Base-by-base conservation (phyloP, 2,888 invertebrate species). In the Pecten maximus region DNA sequence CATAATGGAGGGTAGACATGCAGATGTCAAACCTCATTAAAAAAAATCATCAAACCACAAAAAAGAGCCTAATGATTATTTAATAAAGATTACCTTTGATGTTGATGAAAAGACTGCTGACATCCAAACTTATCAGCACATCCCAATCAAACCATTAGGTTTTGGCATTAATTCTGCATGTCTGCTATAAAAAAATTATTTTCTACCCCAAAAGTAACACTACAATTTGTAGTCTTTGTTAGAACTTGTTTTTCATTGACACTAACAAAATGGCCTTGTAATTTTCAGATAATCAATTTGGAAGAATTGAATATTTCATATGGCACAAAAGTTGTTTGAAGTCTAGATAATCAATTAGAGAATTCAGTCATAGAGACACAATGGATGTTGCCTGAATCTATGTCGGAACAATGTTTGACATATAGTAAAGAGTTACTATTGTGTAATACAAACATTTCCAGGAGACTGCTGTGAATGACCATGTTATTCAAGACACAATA, bases 291-390 rank as follows among this genome's bases (percentile, higher is more conserved):
- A 74, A 74, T 74, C 74, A 74, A 74, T 74, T n/a, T 74, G 74
- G 28, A 74, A 35, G 28, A 74, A 74, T 74, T 28, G 28, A 74
- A 74, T 35, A 74, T 74, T 74, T 74, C 74, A 74, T n/a, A n/a
- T 74, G 74, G 74, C 4, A 74, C 35, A 35, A 28, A 74, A 10
- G 74, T 28, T 74, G 74, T 74, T 74, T 74, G 74, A 74, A 35
- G 74, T 74, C 74, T 74, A 35, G 35, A 6, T 74, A 74, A 74
- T 74, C 74, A 74, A 74, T 74, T 74, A 74, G 8, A 74, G 74
- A 74, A 74, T 74, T 28, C n/a, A 28, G 10, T 74, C 74, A 74
- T 35, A 74, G 23, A 35, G 74, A 28, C 74, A 28, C 74, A 74
- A 74, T 74, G 74, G 74, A 28, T 28, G 74, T 74, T 74, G 54